Conservation (phyloP, 1,140 invertebrate species). For the Leptopilina clavipes region DNA sequence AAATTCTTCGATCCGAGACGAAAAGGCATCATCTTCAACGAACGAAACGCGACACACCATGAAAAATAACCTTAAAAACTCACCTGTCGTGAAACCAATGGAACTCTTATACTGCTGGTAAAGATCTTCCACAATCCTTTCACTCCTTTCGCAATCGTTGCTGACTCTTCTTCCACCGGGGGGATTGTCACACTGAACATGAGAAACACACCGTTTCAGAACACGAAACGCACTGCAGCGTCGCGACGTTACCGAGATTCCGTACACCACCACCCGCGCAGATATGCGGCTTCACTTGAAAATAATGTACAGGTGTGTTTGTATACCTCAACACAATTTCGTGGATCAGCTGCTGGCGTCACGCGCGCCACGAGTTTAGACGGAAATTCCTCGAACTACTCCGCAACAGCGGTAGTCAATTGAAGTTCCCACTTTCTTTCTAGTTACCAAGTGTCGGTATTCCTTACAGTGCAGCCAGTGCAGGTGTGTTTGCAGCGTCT, state of each 20-base stretch:
- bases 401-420: conserved; percentile 14
- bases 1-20: not conserved
- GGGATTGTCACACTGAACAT: conserved; percentile 6
- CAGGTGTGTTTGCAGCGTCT: too few relatives aligned
- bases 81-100: conserved; percentile 30
- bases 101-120: not conserved
- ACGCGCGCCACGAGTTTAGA: conserved; percentile 39
- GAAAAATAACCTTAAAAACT: conserved; percentile 43
- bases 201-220: conserved; percentile 17
- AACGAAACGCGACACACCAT: conserved; percentile 7
- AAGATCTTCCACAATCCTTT: conserved; percentile 35
- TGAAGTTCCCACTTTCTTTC: not conserved
- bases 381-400: conserved; percentile 30
- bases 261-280: conserved; percentile 44
- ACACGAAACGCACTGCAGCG: conserved; percentile 49
- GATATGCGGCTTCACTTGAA: conserved; percentile 43
- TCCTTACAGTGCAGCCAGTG: too few relatives aligned
- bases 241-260: conserved; percentile 29
- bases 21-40: not conserved
- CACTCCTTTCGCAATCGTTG: conserved; percentile 34
- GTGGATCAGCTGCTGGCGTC: conserved; percentile 67
- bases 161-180: not conserved
- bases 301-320: conserved; percentile 46
- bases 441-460: too few relatives aligned
- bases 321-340: conserved; percentile 44